Percentiles rank a stretch among this genome's conserved stretches.
These are phyloP conservation scores for Leptodirus hochenwartii DNA, from an alignment of 2,888 invertebrate species.

Conservation along the genomic window DNA sequence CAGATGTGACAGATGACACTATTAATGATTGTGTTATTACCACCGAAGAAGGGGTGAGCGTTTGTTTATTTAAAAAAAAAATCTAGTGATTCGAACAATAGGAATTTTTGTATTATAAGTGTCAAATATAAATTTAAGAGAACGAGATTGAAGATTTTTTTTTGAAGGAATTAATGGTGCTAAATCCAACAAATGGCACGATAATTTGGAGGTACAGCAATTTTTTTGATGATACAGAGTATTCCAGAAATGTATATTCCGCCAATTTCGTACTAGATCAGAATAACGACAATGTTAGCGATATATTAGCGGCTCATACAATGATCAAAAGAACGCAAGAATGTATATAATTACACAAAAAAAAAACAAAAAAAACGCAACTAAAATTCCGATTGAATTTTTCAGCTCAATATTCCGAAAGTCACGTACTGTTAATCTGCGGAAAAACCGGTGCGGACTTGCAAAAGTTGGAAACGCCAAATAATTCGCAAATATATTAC, in stretches of 20 bases:
- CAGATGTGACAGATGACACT: conserved; percentile 50
- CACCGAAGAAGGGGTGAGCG: conserved; percentile 51
- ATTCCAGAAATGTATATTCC: conserved; percentile 43
- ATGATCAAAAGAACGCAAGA: conserved; percentile 32
- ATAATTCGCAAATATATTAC: conserved; percentile 48
- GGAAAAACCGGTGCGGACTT: conserved; percentile 48
- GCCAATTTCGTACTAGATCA: conserved; percentile 52
- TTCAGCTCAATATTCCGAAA: conserved; percentile 17
- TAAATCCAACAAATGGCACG: conserved; percentile 47
- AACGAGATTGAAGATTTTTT: conserved; percentile 5
- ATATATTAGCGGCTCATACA: conserved; percentile 51
- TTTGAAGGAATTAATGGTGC: conserved; percentile 37
- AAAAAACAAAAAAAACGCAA: background rate
- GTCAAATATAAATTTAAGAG: background rate
- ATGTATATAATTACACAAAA: too few species aligned
- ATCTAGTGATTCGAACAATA: background rate
- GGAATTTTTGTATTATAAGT: background rate
- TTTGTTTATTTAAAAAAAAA: background rate
- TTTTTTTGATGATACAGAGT: conserved; percentile 31
- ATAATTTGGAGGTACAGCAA: conserved; percentile 51
- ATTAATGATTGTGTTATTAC: conserved; percentile 53
- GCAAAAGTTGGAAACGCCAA: conserved; percentile 41
- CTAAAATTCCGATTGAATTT: background rate
- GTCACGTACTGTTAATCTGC: conserved; percentile 49
- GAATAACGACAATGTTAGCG: conserved; percentile 47